Evolutionary conservation across 2,888 invertebrate genomes (phyloP).

Genomic region (Drosophila buzzatii): DNA sequence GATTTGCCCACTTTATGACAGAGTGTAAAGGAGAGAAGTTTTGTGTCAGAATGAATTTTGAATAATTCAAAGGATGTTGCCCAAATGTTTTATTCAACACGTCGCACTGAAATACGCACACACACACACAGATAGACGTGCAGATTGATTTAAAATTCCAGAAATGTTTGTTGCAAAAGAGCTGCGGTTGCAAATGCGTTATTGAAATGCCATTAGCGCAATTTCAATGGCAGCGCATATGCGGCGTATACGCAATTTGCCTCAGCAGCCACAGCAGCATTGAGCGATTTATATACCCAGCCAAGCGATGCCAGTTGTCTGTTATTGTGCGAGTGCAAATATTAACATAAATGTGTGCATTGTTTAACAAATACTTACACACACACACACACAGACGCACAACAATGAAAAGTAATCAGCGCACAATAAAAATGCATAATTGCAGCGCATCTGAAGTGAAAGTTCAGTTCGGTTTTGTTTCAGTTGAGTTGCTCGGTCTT

Average conservation of each 20-base stretch:
- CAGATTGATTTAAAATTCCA: constrained; percentile 51
- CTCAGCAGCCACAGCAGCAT: neutral
- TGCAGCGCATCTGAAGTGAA: constrained; percentile 50
- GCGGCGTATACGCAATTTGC: constrained; percentile 66
- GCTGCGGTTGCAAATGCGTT: constrained; percentile 56
- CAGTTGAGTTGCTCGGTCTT: constrained; percentile 22
- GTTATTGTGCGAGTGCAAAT: constrained; percentile 47
- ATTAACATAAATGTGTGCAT: constrained; percentile 48
- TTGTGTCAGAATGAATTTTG: constrained; percentile 49
- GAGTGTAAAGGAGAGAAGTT: constrained; percentile 10
- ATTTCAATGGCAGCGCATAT: constrained; percentile 42
- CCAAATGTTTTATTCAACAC: constrained; percentile 64
- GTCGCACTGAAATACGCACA: constrained; percentile 24
- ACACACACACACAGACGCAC: constrained; percentile 9
- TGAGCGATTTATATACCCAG: neutral
- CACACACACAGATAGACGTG: constrained; percentile 6
- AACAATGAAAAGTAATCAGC: constrained; percentile 60
- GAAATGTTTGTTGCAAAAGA: constrained; percentile 49
- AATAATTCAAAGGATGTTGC: constrained; percentile 64
- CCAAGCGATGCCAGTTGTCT: constrained; percentile 20
- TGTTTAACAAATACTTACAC: constrained; percentile 44
- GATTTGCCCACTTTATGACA: constrained; percentile 37
- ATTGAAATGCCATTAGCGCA: constrained; percentile 77
- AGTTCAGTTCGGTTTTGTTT: constrained; percentile 43
- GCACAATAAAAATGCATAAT: constrained; percentile 47